Conservation (phyloP, 2,888 invertebrate species). For the Orchesella flavescens region DNA sequence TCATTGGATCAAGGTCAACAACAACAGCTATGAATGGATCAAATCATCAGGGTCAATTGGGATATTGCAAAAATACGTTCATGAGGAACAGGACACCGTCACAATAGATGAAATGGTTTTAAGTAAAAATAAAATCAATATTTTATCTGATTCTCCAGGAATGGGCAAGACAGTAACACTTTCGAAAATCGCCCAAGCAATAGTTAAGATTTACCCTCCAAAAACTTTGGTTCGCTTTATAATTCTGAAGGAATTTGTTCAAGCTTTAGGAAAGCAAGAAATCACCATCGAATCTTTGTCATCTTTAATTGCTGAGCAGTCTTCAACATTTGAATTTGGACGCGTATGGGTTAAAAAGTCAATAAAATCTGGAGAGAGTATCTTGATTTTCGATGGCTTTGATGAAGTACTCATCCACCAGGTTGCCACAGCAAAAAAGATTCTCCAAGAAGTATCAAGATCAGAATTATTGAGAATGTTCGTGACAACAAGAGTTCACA, state of each 20-base stretch:
- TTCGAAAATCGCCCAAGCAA: background rate
- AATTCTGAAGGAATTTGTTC: background rate
- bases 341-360: background rate
- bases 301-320: background rate
- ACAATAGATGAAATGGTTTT: background rate
- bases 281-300: background rate
- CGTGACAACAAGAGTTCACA: background rate
- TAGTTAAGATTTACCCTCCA: no score
- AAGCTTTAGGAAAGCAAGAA: background rate
- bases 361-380: background rate
- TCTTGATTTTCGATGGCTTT: constrained; percentile 14
- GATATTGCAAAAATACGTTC: background rate
- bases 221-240: background rate
- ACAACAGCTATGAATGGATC: background rate
- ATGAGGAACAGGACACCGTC: background rate
- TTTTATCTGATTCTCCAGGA: constrained; percentile 14
- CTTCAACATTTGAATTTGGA: background rate
- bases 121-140: background rate
- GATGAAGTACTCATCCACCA: background rate
- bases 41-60: background rate
- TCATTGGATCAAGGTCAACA: background rate
- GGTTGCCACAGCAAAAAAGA: background rate
- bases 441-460: background rate
- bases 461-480: background rate
- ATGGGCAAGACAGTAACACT: constrained; percentile 19